Evolutionary conservation across 2,888 invertebrate genomes (phyloP).

Genomic region (Polietes domitor): DNA sequence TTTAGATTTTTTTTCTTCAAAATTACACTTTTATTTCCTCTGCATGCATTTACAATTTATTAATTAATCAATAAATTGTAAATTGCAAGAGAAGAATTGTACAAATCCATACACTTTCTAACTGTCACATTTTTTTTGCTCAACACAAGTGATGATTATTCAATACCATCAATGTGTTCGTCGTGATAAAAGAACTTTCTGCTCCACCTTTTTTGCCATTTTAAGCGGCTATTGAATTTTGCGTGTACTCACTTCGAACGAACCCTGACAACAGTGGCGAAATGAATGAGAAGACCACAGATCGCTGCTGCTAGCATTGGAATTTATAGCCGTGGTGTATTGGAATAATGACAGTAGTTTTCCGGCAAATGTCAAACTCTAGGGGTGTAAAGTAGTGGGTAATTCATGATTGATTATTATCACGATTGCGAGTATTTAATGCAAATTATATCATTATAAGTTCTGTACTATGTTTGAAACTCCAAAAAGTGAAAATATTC

Average conservation of each 20-base stretch:
- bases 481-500: no score
- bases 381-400: not conserved
- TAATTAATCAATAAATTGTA: slow-evolving; percentile 1
- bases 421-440: not conserved
- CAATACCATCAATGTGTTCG: slow-evolving; percentile 68
- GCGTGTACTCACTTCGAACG: slow-evolving; percentile 79
- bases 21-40: not conserved
- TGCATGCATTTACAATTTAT: not conserved
- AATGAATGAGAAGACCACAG: slow-evolving; percentile 69
- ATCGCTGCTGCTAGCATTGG: slow-evolving; percentile 70
- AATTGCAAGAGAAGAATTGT: not conserved
- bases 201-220: not conserved
- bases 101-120: slow-evolving; percentile 16
- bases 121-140: slow-evolving; percentile 47
- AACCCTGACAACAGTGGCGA: slow-evolving; percentile 80
- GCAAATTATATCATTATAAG: not conserved
- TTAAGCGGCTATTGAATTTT: slow-evolving; percentile 29
- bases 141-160: slow-evolving; percentile 73
- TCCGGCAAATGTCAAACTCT: slow-evolving; percentile 61
- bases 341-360: slow-evolving; percentile 66
- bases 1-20: slow-evolving; percentile 2
- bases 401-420: not conserved
- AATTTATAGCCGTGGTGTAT: slow-evolving; percentile 66
- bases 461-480: no score
- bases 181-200: slow-evolving; percentile 54